Evolutionary conservation across 1,140 invertebrate species (phyloP).

Genomic region (Scaptomyza graminum): DNA sequence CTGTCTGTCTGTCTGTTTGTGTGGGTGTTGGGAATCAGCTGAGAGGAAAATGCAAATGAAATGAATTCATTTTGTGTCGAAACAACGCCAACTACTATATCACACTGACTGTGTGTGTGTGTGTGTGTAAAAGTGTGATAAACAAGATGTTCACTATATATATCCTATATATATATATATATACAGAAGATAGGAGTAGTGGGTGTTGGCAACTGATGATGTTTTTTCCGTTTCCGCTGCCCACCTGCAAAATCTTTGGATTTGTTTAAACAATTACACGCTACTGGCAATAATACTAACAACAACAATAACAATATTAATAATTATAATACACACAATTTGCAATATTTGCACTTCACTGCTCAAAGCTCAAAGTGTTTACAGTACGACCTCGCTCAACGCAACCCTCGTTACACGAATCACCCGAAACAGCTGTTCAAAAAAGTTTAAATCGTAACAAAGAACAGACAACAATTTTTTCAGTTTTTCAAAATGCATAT

Average conservation of each 20-base stretch:
- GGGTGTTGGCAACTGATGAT: conserved; percentile 26
- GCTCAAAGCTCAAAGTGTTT: neutral
- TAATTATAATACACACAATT: conserved; percentile 24
- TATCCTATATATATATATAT: too few relatives aligned
- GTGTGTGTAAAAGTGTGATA: neutral
- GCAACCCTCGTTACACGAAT: too few relatives aligned
- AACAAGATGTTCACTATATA: neutral
- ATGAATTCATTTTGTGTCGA: conserved; percentile 48
- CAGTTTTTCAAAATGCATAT: too few relatives aligned
- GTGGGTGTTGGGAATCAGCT: neutral
- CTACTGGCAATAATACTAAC: neutral
- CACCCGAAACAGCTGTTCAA: too few relatives aligned
- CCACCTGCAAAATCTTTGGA: conserved; percentile 20
- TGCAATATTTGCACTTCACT: conserved; percentile 3
- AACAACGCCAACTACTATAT: conserved; percentile 34
- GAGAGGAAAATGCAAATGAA: conserved; percentile 56
- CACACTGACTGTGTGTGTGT: neutral
- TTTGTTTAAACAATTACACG: conserved; percentile 31
- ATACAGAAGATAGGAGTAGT: too few relatives aligned
- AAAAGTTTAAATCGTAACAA: too few relatives aligned
- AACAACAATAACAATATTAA: too few relatives aligned
- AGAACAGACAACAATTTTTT: too few relatives aligned
- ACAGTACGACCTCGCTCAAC: too few relatives aligned
- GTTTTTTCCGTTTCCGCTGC: conserved; percentile 40
- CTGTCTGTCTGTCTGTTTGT: neutral